Conservation (phyloP, 2,113 vertebrate species). For the Pitta sordida region DNA sequence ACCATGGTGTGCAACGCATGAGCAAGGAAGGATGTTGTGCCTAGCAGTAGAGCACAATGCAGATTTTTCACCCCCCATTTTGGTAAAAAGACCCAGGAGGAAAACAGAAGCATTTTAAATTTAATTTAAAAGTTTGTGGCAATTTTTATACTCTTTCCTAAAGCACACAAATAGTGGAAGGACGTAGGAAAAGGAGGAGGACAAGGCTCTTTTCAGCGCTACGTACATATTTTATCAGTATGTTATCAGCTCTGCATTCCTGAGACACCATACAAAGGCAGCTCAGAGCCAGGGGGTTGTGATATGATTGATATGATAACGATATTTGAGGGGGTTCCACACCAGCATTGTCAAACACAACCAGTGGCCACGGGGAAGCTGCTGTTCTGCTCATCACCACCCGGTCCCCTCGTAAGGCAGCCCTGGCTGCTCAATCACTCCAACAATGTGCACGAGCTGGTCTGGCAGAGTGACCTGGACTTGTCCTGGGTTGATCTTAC, state of each 20-base stretch:
- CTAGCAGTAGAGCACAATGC: rapidly evolving
- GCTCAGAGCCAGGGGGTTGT: neutral
- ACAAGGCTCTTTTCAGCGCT: neutral
- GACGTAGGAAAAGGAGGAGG: neutral
- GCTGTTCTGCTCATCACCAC: neutral
- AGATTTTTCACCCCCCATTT: neutral
- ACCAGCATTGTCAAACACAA: neutral
- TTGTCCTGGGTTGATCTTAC: neutral
- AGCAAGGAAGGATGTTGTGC: rapidly evolving
- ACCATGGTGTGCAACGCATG: neutral
- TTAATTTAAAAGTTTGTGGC: no score
- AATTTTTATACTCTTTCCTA: neutral
- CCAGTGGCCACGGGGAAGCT: rapidly evolving
- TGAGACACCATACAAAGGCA: neutral
- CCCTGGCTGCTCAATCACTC: neutral
- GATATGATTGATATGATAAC: neutral
- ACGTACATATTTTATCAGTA: neutral
- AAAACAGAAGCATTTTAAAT: neutral
- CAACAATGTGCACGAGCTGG: rapidly evolving
- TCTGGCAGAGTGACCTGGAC: neutral
- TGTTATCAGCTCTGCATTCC: neutral
- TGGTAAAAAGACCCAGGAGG: neutral
- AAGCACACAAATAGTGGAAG: neutral
- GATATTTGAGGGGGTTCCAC: neutral
- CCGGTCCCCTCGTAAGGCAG: rapidly evolving